These are phyloP conservation scores for Rhogogaster chlorosoma DNA, from an alignment of 2,888 invertebrate genomes.

Conservation along the genomic window DNA sequence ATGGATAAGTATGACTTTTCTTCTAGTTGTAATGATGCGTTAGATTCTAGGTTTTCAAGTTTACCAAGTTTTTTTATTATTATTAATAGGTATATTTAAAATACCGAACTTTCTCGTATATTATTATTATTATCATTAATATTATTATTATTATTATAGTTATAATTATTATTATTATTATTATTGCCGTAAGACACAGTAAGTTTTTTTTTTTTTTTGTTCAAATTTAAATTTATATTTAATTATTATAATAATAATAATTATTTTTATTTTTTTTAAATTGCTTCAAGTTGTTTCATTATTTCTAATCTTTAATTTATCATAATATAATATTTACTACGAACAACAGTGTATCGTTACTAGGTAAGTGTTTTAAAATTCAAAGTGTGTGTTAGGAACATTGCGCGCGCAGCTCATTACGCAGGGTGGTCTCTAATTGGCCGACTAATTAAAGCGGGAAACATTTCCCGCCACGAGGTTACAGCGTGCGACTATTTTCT, in stretches of 20 bases:
- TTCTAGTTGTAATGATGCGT: not conserved
- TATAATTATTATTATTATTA: conserved; percentile 12
- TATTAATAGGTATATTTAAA: conserved; percentile 32
- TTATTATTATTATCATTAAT: not conserved
- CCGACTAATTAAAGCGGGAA: conserved; percentile 76
- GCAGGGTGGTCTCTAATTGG: conserved; percentile 76
- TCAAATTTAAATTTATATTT: conserved; percentile 4
- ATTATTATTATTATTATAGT: not conserved
- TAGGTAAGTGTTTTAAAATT: conserved; percentile 39
- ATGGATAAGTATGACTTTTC: not conserved
- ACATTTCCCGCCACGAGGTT: conserved; percentile 71
- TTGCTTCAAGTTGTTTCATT: conserved; percentile 43
- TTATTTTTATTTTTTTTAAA: conserved; percentile 11
- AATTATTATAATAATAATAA: too few relatives aligned
- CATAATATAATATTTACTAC: conserved; percentile 50
- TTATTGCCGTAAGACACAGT: conserved; percentile 64
- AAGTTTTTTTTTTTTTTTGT: conserved; percentile 44
- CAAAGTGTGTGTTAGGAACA: conserved; percentile 73
- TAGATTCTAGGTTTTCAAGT: not conserved
- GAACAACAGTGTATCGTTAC: conserved; percentile 25
- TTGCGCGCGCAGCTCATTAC: conserved; percentile 77
- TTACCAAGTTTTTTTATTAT: not conserved
- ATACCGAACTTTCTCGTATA: conserved; percentile 30
- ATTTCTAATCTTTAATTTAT: not conserved
- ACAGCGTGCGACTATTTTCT: conserved; percentile 55